Evolutionary conservation across 1,140 invertebrate genomes (phyloP), one percentile per base, ranked within the genome.

Genomic region (Atta cephalotes): DNA sequence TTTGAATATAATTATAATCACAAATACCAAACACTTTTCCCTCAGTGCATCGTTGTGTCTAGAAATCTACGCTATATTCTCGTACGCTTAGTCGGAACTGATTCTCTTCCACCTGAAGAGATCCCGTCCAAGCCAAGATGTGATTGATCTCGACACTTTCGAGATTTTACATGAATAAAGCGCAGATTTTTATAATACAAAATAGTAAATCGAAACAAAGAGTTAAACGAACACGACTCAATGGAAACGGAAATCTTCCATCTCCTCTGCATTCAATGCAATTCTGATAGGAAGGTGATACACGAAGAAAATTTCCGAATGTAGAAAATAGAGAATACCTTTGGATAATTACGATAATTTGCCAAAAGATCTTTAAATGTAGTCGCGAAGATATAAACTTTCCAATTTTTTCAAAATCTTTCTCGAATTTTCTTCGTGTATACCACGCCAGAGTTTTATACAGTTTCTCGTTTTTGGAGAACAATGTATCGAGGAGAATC

Each of bases 241-340:
- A 2, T 12, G 51, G 70, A 71, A 58, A 25, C 28, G 21, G 65
- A 25, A 25, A 74, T 49, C 35, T 62, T 60, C 25, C 63, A 21
- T 18, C 12, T 65, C 66, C 6, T 21, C 39, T 28, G 63, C 53
- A 39, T 53, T 65, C 28, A 28, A 68, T 21, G 39, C 51, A 35
- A 39, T 74, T 79, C 2, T 16, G 1, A 28, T 21, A 7, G 60
- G 2, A 3, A 16, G 56, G 65, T 35, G 51, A 39, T 60, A 60
- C 72, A 63, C 65, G 85, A 79, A 90, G 89, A 82, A 89, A 82
- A 60, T 25, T 53, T 2, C 3, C 16, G 16, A 16, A 56, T 16
- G 16, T 6, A 10, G 3, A 14, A n/a, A 39, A n/a, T 9, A 53
- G 5, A 3, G 1, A 49, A 21, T 6, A 14, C 14, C 18, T 53